A percentile compares a stretch with the other conserved stretches of the same genome.
phyloP scores from a whole-genome alignment of 2,113 vertebrate species.

The Heptranchias perlo region DNA sequence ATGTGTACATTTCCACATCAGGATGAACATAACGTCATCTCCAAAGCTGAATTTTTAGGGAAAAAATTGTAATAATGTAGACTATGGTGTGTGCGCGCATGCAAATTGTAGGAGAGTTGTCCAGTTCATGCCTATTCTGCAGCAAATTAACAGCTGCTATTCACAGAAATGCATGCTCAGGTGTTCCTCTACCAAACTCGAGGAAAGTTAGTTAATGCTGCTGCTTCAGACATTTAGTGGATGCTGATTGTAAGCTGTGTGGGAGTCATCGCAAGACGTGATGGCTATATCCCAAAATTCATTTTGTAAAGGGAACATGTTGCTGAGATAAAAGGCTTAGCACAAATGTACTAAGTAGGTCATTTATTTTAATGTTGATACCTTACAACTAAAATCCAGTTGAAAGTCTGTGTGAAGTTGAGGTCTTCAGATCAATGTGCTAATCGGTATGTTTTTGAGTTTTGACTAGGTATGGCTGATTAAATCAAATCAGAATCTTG shows the following conservation, averaged over 20 bases:
- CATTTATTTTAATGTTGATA: background rate
- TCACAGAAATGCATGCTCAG: background rate
- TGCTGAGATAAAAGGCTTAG: background rate
- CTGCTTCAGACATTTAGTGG: background rate
- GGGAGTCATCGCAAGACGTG: background rate
- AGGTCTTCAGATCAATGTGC: background rate
- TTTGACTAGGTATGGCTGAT: background rate
- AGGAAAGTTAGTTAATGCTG: background rate
- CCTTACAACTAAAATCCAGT: background rate
- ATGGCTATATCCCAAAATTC: background rate
- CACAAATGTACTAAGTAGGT: background rate
- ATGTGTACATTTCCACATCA: background rate
- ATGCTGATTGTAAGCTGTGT: background rate
- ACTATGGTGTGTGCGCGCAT: too few species aligned
- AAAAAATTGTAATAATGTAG: background rate
- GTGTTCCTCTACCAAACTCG: background rate
- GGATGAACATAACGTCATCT: background rate
- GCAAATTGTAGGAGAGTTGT: background rate
- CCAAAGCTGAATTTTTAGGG: background rate
- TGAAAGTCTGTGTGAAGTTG: background rate
- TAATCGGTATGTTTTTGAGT: background rate
- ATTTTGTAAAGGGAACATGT: background rate
- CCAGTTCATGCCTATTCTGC: background rate
- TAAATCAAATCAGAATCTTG: background rate
- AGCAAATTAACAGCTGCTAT: background rate